Percentiles rank a stretch among this genome's conserved stretches.
phyloP scores from a whole-genome alignment of 2,797 vertebrate genomes.

The Semotilus atromaculatus region DNA sequence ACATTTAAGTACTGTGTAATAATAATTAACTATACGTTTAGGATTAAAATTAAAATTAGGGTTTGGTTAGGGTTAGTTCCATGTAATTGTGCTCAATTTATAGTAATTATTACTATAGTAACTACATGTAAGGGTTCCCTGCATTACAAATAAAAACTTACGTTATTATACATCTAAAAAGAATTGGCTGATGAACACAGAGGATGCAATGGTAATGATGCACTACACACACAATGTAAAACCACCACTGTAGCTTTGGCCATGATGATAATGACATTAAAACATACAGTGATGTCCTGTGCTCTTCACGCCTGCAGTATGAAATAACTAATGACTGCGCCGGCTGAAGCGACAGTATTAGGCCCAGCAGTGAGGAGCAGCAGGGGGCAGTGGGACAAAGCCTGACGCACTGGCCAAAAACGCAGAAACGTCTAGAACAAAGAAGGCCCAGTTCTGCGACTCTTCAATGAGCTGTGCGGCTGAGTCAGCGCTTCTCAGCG shows the following conservation, averaged over 20 bases:
- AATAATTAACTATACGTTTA: no score
- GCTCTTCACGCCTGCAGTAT: constrained; percentile 35
- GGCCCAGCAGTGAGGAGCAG: constrained; percentile 11
- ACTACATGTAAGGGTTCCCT: background rate
- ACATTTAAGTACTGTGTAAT: no score
- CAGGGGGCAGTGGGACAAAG: constrained; percentile 43
- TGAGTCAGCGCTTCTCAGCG: constrained; percentile 42
- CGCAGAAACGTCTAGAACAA: constrained; percentile 48
- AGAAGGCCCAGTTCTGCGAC: constrained; percentile 32
- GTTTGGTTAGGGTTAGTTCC: background rate
- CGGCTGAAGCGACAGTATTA: background rate
- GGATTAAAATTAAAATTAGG: background rate
- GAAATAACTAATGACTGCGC: constrained; percentile 11
- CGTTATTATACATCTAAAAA: background rate
- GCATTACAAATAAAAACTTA: constrained; percentile 1
- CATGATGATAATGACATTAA: constrained; percentile 35
- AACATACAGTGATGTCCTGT: constrained; percentile 57
- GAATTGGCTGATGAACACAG: background rate
- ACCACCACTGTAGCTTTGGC: constrained; percentile 10
- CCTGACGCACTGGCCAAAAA: constrained; percentile 20
- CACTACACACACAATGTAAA: background rate
- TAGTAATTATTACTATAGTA: background rate
- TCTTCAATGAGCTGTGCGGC: constrained; percentile 38
- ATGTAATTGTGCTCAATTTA: background rate
- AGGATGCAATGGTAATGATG: constrained; percentile 2